Percentiles rank a stretch among this genome's conserved stretches.
Evolutionary conservation across 2,888 invertebrate genomes (phyloP).

Genomic region (Panopea generosa): DNA sequence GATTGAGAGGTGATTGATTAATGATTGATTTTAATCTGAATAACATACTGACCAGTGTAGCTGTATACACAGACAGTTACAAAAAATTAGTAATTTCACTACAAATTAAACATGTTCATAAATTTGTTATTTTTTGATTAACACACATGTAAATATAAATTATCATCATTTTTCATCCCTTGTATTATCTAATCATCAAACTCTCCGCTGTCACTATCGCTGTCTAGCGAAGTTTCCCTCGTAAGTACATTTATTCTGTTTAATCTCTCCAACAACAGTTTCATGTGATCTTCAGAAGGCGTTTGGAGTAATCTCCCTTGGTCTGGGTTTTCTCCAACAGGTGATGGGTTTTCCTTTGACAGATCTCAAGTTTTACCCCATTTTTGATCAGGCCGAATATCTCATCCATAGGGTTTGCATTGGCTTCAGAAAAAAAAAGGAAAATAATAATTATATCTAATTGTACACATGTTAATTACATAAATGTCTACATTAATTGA

Average conservation of each 20-base stretch:
- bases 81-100: too few relatives aligned
- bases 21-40: too few relatives aligned
- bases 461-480: background rate
- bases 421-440: background rate
- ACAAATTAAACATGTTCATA: too few relatives aligned
- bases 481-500: too few relatives aligned
- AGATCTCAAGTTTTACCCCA: conserved; percentile 77
- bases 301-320: conserved; percentile 30
- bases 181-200: conserved; percentile 73
- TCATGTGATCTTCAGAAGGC: conserved; percentile 75
- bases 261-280: conserved; percentile 75
- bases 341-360: conserved; percentile 45
- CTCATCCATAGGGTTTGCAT: conserved; percentile 77
- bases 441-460: background rate
- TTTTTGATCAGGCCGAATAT: conserved; percentile 80
- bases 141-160: too few relatives aligned
- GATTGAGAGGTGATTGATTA: too few relatives aligned
- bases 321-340: background rate
- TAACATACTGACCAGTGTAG: too few relatives aligned
- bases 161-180: too few relatives aligned
- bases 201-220: conserved; percentile 71
- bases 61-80: too few relatives aligned
- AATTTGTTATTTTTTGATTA: too few relatives aligned
- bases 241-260: conserved; percentile 74
- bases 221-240: conserved; percentile 75